Evolutionary conservation across 2,888 invertebrate species (phyloP).

Genomic region (Zelleria hepariella): DNA sequence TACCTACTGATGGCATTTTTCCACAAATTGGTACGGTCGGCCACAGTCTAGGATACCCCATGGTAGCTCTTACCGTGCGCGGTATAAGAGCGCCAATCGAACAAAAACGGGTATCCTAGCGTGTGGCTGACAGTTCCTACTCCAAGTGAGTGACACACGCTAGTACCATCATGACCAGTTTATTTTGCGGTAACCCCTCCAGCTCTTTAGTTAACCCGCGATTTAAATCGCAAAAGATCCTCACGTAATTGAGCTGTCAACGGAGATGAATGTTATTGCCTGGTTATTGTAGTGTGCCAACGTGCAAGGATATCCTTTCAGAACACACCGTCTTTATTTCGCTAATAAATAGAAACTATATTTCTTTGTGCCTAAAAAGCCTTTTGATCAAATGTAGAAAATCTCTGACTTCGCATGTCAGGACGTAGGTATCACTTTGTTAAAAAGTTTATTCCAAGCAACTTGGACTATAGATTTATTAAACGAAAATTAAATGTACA

Average conservation of each 20-base stretch:
- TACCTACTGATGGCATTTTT: no score
- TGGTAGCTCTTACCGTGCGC: no score
- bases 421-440: background rate
- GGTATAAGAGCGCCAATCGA: no score
- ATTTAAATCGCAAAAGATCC: constrained; percentile 10
- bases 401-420: background rate
- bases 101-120: no score
- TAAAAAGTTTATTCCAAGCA: no score
- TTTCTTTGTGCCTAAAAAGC: background rate
- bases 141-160: no score
- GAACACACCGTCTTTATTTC: background rate
- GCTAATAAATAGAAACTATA: background rate
- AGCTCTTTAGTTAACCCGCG: background rate
- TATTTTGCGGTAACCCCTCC: background rate
- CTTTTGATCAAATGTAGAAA: background rate
- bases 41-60: no score
- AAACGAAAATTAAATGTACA: no score
- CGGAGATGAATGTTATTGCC: constrained; percentile 49
- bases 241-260: constrained; percentile 60
- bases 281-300: constrained; percentile 12
- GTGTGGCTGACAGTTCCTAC: no score
- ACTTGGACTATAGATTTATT: no score
- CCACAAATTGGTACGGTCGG: no score
- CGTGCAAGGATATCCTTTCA: background rate
- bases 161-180: no score